Conservation (phyloP, 2,113 vertebrate genomes). For the Phyllopteryx taeniolatus region DNA sequence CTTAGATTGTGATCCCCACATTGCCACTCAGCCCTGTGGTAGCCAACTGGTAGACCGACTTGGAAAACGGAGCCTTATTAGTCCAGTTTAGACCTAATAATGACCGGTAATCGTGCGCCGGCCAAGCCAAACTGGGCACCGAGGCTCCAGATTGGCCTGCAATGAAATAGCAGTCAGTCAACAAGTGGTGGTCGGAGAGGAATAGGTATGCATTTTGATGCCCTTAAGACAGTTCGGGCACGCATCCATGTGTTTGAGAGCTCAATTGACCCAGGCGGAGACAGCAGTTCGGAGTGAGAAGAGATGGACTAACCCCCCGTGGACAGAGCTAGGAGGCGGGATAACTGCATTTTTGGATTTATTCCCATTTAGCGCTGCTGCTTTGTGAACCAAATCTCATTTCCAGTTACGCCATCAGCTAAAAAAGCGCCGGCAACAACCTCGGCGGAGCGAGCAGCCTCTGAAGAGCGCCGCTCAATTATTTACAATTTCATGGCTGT, state of each 20-base stretch:
- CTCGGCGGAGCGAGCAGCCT: constrained; percentile 47
- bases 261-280: constrained; percentile 36
- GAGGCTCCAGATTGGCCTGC: constrained; percentile 35
- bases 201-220: constrained; percentile 14
- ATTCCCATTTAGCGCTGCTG: constrained; percentile 39
- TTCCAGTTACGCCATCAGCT: constrained; percentile 66
- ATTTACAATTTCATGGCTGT: constrained; percentile 76
- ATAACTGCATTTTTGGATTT: constrained; percentile 26
- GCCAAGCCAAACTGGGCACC: constrained; percentile 58
- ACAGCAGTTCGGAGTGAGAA: constrained; percentile 12
- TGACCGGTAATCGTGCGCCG: constrained; percentile 72
- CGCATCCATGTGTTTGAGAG: constrained; percentile 35
- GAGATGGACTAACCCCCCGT: constrained; percentile 37
- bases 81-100: constrained; percentile 76
- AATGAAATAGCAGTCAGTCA: constrained; percentile 71
- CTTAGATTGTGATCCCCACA: constrained; percentile 20
- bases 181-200: constrained; percentile 46
- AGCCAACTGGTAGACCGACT: constrained; percentile 72
- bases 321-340: constrained; percentile 16
- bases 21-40: constrained; percentile 56
- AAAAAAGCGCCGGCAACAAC: constrained; percentile 32
- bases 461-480: constrained; percentile 64
- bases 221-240: constrained; percentile 13
- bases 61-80: constrained; percentile 72
- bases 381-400: constrained; percentile 59